A percentile compares a stretch with the other conserved stretches of the same genome.
Conservation (phyloP, 92 coral and sea anemone genomes). For the Galaxea fascicularis region DNA sequence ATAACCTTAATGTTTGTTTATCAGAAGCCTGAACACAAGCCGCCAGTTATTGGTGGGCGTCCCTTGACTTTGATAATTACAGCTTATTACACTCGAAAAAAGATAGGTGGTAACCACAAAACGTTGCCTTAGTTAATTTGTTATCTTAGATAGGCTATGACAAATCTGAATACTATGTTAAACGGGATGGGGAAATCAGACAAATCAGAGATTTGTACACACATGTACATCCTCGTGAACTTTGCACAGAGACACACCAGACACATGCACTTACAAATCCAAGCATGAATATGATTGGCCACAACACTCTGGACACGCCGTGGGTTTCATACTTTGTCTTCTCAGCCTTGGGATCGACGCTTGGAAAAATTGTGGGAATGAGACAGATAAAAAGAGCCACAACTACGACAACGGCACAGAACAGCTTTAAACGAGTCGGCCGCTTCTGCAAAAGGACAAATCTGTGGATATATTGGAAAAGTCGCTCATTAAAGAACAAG, state of each 20-base stretch:
- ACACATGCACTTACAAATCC: conserved; percentile 95
- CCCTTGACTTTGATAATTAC: too few relatives aligned
- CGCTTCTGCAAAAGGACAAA: conserved; percentile 63
- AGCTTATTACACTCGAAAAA: too few relatives aligned
- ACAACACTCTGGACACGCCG: conserved; percentile 78
- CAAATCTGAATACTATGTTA: too few relatives aligned
- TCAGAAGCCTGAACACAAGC: too few relatives aligned
- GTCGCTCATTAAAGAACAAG: not conserved
- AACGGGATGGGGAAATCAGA: too few relatives aligned
- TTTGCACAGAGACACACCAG: not conserved
- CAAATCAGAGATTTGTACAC: too few relatives aligned
- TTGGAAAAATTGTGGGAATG: conserved; percentile 82
- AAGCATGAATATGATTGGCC: conserved; percentile 92
- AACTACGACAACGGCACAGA: conserved; percentile 76
- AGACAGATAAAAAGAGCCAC: conserved; percentile 82
- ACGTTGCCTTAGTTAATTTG: too few relatives aligned
- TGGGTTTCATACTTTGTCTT: conserved; percentile 66
- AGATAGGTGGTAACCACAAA: too few relatives aligned
- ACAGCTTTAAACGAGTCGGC: conserved; percentile 62
- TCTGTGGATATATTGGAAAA: conserved; percentile 31
- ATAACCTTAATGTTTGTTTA: too few relatives aligned
- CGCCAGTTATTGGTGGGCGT: too few relatives aligned
- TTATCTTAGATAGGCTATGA: too few relatives aligned
- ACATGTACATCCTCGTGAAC: not conserved
- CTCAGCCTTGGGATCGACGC: conserved; percentile 63